Evolutionary conservation across 2,113 vertebrate genomes (phyloP), one percentile per base, ranked within the genome.

Genomic region (Thamnophis sirtalis): DNA sequence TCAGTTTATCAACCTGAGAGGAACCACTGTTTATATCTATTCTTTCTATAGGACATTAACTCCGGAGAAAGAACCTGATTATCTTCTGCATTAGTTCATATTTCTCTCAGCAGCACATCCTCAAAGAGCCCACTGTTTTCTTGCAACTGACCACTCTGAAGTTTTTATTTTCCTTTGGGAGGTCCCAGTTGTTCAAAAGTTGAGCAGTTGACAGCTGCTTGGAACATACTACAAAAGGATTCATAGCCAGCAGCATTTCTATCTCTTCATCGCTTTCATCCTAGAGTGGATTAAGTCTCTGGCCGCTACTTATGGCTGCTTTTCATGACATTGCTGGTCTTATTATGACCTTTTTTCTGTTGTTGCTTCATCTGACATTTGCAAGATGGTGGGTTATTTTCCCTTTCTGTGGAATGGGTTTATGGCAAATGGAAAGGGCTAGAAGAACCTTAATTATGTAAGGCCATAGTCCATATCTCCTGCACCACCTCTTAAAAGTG

Each of bases 111-210:
- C 91, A 93, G 94, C 94, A 94, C 94, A 96, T 96, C 96, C 96
- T 96, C 92, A 95, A 91, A 93, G 94, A 96, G 96, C 93, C 93
- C 96, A 94, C 93, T 97, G 96, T 95, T 97, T 96, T 96, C 94
- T 96, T 92, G 90, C 95, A 95, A 92, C 92, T 96, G 95, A 93
- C 95, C 94, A 95, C 96, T 96, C 96, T 92, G 0, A 95, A 95
- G 96, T 96, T 96, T 95, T 95, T 96, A 93, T 96, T 97, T 97
- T 96, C 96, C 96, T 96, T 96, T 97, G 96, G 96, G 95, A 96
- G 95, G 95, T 96, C 95, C 91, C 94, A 94, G 93, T 93, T 93
- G 91, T 93, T 96, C 90, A 0, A 96, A 95, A 91, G 93, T 88
- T 95, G 94, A 91, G 95, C 96, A 95, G 96, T 95, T 96, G 96